phyloP scores from a whole-genome alignment of 2,888 invertebrate species.

The Athrips mouffetella region DNA sequence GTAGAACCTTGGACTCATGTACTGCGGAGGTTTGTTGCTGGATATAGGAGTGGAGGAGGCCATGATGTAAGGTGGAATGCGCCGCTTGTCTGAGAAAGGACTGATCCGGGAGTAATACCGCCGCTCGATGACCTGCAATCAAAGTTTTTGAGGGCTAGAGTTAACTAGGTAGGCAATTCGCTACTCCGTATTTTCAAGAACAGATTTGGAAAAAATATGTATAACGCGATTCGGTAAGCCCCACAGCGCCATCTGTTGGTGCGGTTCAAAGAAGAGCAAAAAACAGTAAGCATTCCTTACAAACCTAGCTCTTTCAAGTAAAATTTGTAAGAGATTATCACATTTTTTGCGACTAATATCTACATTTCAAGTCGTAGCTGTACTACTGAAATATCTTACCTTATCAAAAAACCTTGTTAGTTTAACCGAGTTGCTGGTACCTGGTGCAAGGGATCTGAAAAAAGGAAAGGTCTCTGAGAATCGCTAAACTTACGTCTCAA shows the following conservation, averaged over 20 bases:
- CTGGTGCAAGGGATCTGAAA: slow-evolving; percentile 91
- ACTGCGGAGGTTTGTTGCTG: slow-evolving; percentile 55
- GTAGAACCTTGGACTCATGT: slow-evolving; percentile 77
- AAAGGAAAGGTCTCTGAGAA: slow-evolving; percentile 15
- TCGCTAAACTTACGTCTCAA: too few species aligned
- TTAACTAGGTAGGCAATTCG: too few species aligned
- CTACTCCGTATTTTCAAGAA: too few species aligned
- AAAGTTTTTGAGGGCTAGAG: too few species aligned
- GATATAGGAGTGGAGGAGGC: slow-evolving; percentile 61
- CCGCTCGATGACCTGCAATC: slow-evolving; percentile 68
- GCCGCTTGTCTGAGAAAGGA: slow-evolving; percentile 72
- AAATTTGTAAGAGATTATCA: too few species aligned
- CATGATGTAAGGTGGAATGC: slow-evolving; percentile 61
- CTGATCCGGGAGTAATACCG: slow-evolving; percentile 76
- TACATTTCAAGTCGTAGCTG: neutral
- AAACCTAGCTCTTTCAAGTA: too few species aligned
- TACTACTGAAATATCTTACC: slow-evolving; percentile 44
- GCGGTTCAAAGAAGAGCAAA: too few species aligned
- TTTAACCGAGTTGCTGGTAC: slow-evolving; percentile 96
- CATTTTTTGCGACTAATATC: too few species aligned
- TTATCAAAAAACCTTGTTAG: slow-evolving; percentile 96
- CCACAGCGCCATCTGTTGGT: too few species aligned
- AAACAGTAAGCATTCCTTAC: too few species aligned
- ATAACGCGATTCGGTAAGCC: too few species aligned
- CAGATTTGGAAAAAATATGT: too few species aligned